Conservation (phyloP, 2,888 invertebrate species). For the Tenodera sinensis region DNA sequence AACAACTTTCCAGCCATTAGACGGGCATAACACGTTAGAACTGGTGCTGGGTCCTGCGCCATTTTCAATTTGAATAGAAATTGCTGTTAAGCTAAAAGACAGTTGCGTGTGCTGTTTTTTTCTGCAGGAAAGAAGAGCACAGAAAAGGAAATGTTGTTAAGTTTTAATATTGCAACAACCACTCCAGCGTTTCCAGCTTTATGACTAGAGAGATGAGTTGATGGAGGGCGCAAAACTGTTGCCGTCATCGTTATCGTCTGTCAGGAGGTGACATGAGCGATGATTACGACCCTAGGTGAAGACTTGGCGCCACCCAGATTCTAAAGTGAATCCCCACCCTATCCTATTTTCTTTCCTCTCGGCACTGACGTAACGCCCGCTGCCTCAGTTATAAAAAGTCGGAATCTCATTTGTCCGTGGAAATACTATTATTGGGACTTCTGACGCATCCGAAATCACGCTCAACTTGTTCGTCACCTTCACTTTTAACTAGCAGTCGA, state of each 20-base stretch:
- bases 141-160: not conserved
- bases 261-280: not conserved
- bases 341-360: not conserved
- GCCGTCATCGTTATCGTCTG: not conserved
- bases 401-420: not conserved
- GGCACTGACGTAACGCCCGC: not conserved
- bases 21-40: not conserved
- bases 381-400: not conserved
- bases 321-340: not conserved
- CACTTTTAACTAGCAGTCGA: no score
- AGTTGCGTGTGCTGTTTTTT: not conserved
- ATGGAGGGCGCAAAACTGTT: not conserved
- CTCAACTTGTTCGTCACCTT: not conserved
- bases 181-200: not conserved
- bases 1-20: not conserved
- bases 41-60: not conserved
- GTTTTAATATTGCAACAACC: not conserved
- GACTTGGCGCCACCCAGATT: not conserved
- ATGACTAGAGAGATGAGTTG: not conserved
- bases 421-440: not conserved
- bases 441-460: not conserved
- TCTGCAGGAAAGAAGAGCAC: not conserved
- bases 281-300: not conserved
- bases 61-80: constrained; percentile 9
- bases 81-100: not conserved